phyloP scores from a whole-genome alignment of 2,888 invertebrate species.

The Drosophila birchii region DNA sequence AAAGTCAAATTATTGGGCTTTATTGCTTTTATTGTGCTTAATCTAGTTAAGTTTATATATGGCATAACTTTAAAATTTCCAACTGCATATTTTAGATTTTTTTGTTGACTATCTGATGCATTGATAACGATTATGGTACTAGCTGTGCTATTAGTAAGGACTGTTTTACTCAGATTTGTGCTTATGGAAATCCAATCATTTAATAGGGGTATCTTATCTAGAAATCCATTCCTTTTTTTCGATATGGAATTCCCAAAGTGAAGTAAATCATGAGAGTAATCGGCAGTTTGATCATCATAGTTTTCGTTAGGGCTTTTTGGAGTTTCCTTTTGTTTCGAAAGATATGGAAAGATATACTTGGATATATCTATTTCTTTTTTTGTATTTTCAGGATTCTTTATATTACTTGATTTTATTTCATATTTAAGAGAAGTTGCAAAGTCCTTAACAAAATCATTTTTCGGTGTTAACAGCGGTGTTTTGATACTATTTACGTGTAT shows the following conservation, averaged over 20 bases:
- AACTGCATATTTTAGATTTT: background rate
- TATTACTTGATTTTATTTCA: conserved; percentile 36
- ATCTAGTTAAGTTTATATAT: background rate
- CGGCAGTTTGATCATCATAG: conserved; percentile 46
- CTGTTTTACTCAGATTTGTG: conserved; percentile 4
- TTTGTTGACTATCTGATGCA: background rate
- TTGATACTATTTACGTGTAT: conserved; percentile 20
- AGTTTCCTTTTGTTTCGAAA: background rate
- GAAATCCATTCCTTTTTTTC: background rate
- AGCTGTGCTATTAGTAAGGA: background rate
- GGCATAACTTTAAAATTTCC: background rate
- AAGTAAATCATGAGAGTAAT: conserved; percentile 29
- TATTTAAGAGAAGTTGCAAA: background rate
- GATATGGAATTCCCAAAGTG: background rate
- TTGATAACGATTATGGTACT: background rate
- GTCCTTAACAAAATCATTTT: conserved; percentile 39
- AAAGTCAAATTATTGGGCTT: background rate
- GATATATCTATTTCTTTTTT: background rate
- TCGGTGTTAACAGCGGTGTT: conserved; percentile 78
- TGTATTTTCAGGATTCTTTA: background rate
- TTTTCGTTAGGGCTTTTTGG: background rate
- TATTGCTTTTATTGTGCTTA: background rate
- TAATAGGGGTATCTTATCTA: background rate
- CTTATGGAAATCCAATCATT: background rate
- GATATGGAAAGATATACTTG: background rate